Evolutionary conservation across 2,888 invertebrate species (phyloP).

Genomic region (Caprella mutica): DNA sequence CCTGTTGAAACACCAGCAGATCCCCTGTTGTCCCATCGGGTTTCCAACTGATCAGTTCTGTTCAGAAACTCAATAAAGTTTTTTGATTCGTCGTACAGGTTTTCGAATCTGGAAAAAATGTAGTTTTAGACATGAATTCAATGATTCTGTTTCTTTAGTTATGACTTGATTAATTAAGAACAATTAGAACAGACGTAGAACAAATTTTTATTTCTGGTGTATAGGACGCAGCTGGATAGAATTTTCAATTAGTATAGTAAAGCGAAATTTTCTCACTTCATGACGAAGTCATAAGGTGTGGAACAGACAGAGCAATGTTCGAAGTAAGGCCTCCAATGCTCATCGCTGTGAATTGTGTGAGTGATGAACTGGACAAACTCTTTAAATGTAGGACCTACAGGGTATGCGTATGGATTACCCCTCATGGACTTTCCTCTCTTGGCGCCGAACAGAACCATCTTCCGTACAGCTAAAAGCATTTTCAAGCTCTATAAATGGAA

Average conservation of each 20-base stretch:
- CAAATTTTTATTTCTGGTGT: too few relatives aligned
- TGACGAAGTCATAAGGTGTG: slow-evolving; percentile 17
- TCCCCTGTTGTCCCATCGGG: slow-evolving; percentile 26
- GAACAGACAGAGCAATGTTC: slow-evolving; percentile 20
- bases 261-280: slow-evolving; percentile 13
- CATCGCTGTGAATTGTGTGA: slow-evolving; percentile 14
- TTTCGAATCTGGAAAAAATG: slow-evolving; percentile 21
- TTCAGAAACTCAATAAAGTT: slow-evolving; percentile 23
- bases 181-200: too few relatives aligned
- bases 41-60: slow-evolving; percentile 4
- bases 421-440: background rate
- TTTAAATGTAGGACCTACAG: slow-evolving; percentile 27
- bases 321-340: slow-evolving; percentile 27
- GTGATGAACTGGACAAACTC: slow-evolving; percentile 25
- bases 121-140: background rate
- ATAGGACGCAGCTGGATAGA: too few relatives aligned
- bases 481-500: background rate
- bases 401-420: slow-evolving; percentile 24
- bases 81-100: slow-evolving; percentile 15
- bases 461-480: background rate
- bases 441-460: background rate
- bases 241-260: background rate
- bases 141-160: background rate
- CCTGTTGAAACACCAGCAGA: background rate
- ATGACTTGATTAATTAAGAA: too few relatives aligned